Conservation (phyloP, 2,113 vertebrate species). For the Microtus richardsoni region DNA sequence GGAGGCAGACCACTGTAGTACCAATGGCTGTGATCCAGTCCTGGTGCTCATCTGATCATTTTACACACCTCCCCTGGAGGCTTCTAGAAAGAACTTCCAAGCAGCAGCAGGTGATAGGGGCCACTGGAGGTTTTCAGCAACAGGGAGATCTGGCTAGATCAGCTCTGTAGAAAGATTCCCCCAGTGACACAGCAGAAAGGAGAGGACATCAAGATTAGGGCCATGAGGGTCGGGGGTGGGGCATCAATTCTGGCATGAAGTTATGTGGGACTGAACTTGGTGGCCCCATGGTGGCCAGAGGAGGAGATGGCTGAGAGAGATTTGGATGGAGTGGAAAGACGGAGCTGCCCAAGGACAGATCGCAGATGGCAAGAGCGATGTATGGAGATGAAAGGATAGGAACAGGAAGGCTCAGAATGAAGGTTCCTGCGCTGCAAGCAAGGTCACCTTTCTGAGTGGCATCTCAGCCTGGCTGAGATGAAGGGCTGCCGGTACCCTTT, state of each 20-base stretch:
- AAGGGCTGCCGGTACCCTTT: accelerated
- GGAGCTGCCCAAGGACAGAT: background rate
- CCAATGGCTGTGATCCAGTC: background rate
- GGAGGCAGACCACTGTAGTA: background rate
- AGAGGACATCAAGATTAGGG: conserved; percentile 31
- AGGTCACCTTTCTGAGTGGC: background rate
- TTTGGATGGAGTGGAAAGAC: background rate
- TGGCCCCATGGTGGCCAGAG: accelerated
- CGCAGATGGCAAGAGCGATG: background rate
- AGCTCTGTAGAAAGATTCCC: background rate
- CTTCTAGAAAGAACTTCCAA: background rate
- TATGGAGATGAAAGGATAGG: background rate
- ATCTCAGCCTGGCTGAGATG: background rate
- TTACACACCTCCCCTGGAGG: background rate
- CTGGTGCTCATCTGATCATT: background rate
- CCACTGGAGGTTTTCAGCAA: background rate
- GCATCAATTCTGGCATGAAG: background rate
- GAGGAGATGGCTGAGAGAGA: background rate
- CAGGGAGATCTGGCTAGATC: background rate
- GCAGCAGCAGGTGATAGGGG: background rate
- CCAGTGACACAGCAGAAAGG: accelerated
- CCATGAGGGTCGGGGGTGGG: background rate
- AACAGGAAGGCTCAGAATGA: background rate
- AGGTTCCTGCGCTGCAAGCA: background rate
- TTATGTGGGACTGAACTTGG: conserved; percentile 50